These are phyloP conservation scores for Cuculus canorus DNA, from an alignment of 2,797 vertebrate genomes.

Conservation along the genomic window DNA sequence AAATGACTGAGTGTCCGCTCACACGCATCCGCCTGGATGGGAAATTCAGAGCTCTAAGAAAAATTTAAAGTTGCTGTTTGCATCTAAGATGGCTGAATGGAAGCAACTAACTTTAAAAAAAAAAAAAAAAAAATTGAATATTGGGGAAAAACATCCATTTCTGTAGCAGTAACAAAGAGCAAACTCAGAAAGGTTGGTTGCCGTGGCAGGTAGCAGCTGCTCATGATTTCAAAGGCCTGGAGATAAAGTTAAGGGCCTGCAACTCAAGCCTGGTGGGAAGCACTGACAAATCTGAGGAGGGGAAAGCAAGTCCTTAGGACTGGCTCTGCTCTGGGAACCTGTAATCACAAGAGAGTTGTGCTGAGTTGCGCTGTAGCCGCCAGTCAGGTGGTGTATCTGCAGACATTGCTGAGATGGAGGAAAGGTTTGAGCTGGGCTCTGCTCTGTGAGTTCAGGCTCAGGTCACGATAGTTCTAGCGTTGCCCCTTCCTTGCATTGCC, in stretches of 20 bases:
- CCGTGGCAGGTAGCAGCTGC: neutral
- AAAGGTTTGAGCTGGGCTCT: no score
- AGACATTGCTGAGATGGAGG: no score
- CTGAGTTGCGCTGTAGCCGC: neutral
- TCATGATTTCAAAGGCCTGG: conserved; percentile 2
- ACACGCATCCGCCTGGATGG: neutral
- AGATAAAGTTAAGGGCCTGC: neutral
- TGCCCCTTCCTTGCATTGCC: no score
- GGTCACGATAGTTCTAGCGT: no score
- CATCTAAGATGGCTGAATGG: neutral
- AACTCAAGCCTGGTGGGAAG: neutral
- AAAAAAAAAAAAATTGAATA: conserved; percentile 16
- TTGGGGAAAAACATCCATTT: neutral
- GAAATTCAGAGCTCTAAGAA: neutral
- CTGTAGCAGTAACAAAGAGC: neutral
- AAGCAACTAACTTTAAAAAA: neutral
- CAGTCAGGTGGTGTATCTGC: neutral
- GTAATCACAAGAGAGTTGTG: neutral
- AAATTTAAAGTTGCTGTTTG: neutral
- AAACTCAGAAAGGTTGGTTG: neutral
- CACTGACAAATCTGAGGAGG: neutral
- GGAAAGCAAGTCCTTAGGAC: neutral
- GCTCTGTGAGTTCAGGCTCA: no score
- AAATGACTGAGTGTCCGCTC: neutral
- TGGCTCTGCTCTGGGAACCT: neutral